A percentile compares a stretch with the other conserved stretches of the same genome.
Conservation (phyloP, 1,140 invertebrate species). For the Hydropsyche tenuis region DNA sequence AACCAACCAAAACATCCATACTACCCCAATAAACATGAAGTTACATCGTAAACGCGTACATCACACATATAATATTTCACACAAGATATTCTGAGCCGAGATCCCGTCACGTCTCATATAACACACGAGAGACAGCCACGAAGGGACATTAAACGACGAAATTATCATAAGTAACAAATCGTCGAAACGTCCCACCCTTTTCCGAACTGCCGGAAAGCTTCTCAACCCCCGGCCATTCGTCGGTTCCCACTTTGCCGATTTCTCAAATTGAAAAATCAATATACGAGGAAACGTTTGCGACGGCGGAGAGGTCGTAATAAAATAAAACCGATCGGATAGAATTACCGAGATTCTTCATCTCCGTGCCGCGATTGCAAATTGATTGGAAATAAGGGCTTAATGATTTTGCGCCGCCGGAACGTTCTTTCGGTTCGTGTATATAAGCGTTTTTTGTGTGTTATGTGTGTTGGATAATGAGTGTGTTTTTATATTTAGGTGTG, state of each 20-base stretch:
- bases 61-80: too few species aligned
- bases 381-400: conserved; percentile 41
- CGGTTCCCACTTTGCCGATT: neutral
- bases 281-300: neutral
- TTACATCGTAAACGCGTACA: too few species aligned
- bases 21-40: too few species aligned
- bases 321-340: conserved; percentile 44
- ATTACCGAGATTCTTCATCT: conserved; percentile 42
- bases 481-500: too few species aligned
- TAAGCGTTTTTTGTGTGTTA: neutral
- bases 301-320: conserved; percentile 25
- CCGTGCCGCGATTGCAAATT: conserved; percentile 41
- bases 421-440: neutral
- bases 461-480: too few species aligned
- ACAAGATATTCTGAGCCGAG: too few species aligned
- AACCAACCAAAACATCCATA: too few species aligned
- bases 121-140: too few species aligned
- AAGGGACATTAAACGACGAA: conserved; percentile 18
- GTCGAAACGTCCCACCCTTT: neutral
- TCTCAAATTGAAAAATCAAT: conserved; percentile 44
- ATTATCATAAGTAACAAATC: conserved; percentile 28
- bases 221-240: neutral
- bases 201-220: neutral
- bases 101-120: too few species aligned
- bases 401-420: conserved; percentile 7